These are phyloP conservation scores for Verasper variegatus DNA, from an alignment of 2,113 vertebrate genomes.

Conservation along the genomic window DNA sequence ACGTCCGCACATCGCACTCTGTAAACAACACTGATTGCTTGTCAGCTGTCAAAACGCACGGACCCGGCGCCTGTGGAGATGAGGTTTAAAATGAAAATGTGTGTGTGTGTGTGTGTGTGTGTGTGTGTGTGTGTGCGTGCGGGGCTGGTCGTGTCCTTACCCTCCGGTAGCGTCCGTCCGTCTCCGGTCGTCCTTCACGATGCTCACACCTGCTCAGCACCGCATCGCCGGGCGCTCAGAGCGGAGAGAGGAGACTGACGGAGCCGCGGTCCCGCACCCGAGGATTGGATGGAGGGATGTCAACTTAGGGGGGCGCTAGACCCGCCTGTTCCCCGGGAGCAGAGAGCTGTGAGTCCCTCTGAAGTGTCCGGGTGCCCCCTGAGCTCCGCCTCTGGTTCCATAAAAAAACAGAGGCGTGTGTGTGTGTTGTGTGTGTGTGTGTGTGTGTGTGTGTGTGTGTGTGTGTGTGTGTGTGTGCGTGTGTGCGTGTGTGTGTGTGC, in stretches of 20 bases:
- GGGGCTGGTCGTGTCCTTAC: conserved; percentile 63
- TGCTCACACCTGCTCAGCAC: conserved; percentile 76
- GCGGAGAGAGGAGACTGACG: conserved; percentile 61
- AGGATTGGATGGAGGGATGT: conserved; percentile 64
- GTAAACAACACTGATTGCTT: conserved; percentile 64
- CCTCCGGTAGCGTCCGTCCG: conserved; percentile 58
- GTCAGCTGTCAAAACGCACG: conserved; percentile 62
- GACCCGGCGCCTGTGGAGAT: conserved; percentile 11
- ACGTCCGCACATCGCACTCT: conserved; percentile 43
- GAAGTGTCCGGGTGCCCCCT: not conserved
- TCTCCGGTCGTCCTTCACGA: conserved; percentile 71
- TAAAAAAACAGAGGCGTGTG: not conserved
- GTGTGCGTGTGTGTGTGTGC: not conserved
- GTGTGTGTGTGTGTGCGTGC: not conserved
- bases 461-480: not conserved
- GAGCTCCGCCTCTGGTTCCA: not conserved
- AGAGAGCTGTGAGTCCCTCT: not conserved
- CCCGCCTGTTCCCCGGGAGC: conserved; percentile 21
- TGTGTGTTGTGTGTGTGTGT: not conserved
- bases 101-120: too few species aligned
- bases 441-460: not conserved
- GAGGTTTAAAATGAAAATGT: not conserved
- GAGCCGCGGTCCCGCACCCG: conserved; percentile 64
- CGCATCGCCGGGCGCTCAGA: conserved; percentile 73
- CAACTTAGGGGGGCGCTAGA: conserved; percentile 63